Conservation (phyloP, 2,888 invertebrate species). For the Eilema sororculum region DNA sequence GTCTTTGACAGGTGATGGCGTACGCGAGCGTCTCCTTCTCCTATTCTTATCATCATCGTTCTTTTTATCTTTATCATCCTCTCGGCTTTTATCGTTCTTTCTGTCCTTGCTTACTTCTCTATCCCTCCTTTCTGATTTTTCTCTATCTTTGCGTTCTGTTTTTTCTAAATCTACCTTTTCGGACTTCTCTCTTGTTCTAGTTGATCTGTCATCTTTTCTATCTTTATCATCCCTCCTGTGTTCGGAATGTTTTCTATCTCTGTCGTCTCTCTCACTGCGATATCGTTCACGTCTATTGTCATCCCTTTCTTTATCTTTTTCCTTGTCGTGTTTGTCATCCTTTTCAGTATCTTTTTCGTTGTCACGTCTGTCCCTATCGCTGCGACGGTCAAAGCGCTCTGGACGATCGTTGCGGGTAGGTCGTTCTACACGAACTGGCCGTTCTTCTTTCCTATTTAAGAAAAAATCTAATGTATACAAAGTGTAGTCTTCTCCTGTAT, state of each 20-base stretch:
- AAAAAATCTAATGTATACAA: background rate
- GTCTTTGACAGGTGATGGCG: conserved; percentile 63
- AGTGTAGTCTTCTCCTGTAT: too few species aligned
- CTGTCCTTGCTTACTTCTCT: conserved; percentile 40
- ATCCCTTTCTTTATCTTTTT: conserved; percentile 37
- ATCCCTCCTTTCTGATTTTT: conserved; percentile 28
- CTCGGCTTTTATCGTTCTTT: conserved; percentile 36
- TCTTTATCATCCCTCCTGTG: conserved; percentile 26
- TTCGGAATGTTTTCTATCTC: conserved; percentile 36
- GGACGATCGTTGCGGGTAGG: conserved; percentile 9
- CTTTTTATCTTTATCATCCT: conserved; percentile 52
- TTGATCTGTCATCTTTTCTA: conserved; percentile 25
- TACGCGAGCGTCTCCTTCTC: conserved; percentile 63
- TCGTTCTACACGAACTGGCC: conserved; percentile 12
- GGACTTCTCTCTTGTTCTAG: conserved; percentile 31
- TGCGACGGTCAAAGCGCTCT: conserved; percentile 55
- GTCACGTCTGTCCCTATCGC: conserved; percentile 51
- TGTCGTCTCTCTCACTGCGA: conserved; percentile 40
- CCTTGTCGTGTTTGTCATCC: conserved; percentile 37
- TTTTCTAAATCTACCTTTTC: conserved; percentile 37
- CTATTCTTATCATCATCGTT: conserved; percentile 51
- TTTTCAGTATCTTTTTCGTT: conserved; percentile 43
- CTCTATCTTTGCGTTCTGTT: conserved; percentile 39
- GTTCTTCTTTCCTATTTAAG: conserved; percentile 63
- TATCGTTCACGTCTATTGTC: conserved; percentile 29